A percentile compares a stretch with the other conserved stretches of the same genome.
phyloP scores from a whole-genome alignment of 1,140 invertebrate species.

The Drosophila virilis region DNA sequence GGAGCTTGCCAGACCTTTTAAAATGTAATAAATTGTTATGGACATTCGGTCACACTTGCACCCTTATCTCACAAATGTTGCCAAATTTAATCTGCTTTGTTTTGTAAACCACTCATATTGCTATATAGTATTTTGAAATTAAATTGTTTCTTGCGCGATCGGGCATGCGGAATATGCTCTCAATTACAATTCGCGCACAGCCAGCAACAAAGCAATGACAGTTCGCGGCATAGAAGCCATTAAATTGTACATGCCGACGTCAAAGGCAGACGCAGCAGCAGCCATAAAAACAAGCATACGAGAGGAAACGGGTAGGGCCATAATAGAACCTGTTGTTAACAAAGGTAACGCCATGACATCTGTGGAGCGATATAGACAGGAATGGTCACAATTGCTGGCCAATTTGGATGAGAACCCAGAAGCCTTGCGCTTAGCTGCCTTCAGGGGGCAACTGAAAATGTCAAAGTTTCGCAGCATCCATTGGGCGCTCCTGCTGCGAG shows the following conservation, averaged over 20 bases:
- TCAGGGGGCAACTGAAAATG: conserved; percentile 84
- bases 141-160: conserved; percentile 10
- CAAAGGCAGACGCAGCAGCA: conserved; percentile 50
- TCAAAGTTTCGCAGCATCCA: conserved; percentile 85
- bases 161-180: conserved; percentile 35
- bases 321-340: conserved; percentile 46
- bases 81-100: conserved; percentile 42
- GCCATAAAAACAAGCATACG: conserved; percentile 57
- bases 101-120: conserved; percentile 34
- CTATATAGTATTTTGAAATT: conserved; percentile 19
- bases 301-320: conserved; percentile 50
- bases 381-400: conserved; percentile 78
- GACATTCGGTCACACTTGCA: conserved; percentile 21
- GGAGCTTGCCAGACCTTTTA: conserved; percentile 12
- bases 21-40: neutral
- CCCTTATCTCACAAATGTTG: conserved; percentile 45
- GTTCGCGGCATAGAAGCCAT: conserved; percentile 80
- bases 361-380: conserved; percentile 77
- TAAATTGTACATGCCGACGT: conserved; percentile 65
- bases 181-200: conserved; percentile 31
- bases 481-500: conserved; percentile 84
- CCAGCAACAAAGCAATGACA: conserved; percentile 64
- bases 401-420: conserved; percentile 70
- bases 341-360: conserved; percentile 66
- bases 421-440: conserved; percentile 69